Base-by-base conservation (phyloP, 2,797 vertebrate genomes). In the Miichthys miiuy region DNA sequence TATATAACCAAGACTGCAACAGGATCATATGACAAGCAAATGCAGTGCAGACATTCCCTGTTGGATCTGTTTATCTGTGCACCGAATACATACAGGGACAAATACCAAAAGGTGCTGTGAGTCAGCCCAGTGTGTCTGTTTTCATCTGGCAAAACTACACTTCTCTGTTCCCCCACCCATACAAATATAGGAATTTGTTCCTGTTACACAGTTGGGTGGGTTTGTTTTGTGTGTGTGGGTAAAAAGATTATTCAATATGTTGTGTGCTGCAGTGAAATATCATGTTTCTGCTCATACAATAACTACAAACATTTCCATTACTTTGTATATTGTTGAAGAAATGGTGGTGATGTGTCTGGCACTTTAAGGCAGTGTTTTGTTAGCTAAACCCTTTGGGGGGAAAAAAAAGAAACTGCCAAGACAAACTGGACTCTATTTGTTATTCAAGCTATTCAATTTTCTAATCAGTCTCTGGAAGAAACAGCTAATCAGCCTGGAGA, bases 401-500 rank as follows among this genome's bases (percentile, higher is more conserved):
- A n/a, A 5, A 46, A 50, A 23, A 44, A 63, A 46, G 0, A 47
- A 74, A 47, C 18, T 71, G 58, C 50, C 18, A 34, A 82, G 55
- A 62, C 16, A 44, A 47, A 79, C 50, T 65, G 46, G 51, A 71
- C 73, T 54, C 20, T 41, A 16, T 77, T 71, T 73, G 47, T 77
- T 74, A 75, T 70, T 66, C 51, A 87, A 79, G 47, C 46, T 67
- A n/a, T n/a, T n/a, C n/a, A 11, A 87, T 83, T 71, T 86, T 86
- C 55, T 75, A 76, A 88, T 87, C 83, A 83, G 57, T 85, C 54
- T 75, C 75, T 75, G 73, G 65, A 84, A 87, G 65, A 83, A 88
- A 86, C 58, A 80, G 64, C 75, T 84, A 81, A 90, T 91, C 82
- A 83, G 77, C 51, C 72, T 64, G 54, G 50, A 85, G 65, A 91